These are phyloP conservation scores for Procambarus clarkii DNA, from an alignment of 1,140 invertebrate genomes.

Conservation along the genomic window DNA sequence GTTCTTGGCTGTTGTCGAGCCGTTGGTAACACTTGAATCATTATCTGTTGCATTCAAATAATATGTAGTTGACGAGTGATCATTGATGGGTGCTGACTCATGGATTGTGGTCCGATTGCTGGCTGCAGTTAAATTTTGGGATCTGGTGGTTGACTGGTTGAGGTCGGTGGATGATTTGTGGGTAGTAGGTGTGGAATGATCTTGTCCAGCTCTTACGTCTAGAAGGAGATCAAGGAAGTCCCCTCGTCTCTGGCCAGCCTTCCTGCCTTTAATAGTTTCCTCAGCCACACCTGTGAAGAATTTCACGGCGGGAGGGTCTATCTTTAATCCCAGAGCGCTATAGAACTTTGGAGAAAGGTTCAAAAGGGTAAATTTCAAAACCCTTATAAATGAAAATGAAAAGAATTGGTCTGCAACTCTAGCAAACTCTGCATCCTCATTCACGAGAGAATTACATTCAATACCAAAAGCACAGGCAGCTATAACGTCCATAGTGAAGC, in stretches of 20 bases:
- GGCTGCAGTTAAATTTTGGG: no score
- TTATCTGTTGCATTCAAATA: not conserved
- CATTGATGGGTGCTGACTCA: not conserved
- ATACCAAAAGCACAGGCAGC: slow-evolving; percentile 77
- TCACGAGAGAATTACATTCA: slow-evolving; percentile 72
- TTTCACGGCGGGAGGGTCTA: not conserved
- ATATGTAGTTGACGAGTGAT: not conserved
- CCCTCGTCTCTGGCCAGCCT: slow-evolving; percentile 70
- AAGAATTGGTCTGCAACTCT: slow-evolving; percentile 46
- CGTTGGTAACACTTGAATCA: not conserved
- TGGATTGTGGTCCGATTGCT: not conserved
- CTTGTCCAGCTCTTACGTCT: slow-evolving; percentile 75
- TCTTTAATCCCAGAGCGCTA: not conserved
- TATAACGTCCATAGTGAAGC: slow-evolving; percentile 77
- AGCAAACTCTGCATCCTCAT: slow-evolving; percentile 67
- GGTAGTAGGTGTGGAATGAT: not conserved
- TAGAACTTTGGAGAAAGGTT: not conserved
- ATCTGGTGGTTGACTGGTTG: no score
- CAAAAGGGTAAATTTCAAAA: not conserved
- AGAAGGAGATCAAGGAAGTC: slow-evolving; percentile 77
- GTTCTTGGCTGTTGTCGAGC: no score
- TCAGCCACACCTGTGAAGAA: slow-evolving; percentile 26
- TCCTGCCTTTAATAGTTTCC: slow-evolving; percentile 20
- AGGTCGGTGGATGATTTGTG: no score
- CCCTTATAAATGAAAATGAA: not conserved